Conservation (phyloP, 2,797 vertebrate species). For the Spea hammondii region DNA sequence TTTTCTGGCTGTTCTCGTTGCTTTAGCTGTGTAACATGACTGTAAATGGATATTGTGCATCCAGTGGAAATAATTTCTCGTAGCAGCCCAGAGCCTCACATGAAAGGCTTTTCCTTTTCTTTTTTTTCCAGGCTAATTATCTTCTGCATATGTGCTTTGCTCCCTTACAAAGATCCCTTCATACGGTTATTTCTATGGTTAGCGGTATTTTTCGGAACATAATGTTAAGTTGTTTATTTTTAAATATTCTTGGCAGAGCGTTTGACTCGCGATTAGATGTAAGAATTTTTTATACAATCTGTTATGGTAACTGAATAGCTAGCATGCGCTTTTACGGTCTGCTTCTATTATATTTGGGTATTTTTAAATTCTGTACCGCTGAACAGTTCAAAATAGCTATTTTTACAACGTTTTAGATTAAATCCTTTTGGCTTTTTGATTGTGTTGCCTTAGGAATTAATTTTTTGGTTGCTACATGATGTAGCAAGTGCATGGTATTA, state of each 20-base stretch:
- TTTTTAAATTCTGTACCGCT: too few relatives aligned
- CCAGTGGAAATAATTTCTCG: neutral
- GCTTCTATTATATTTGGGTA: too few relatives aligned
- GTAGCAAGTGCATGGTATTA: too few relatives aligned
- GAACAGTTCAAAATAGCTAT: too few relatives aligned
- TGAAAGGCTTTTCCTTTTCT: neutral
- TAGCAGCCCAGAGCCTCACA: neutral
- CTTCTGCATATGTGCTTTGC: too few relatives aligned
- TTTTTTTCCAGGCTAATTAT: neutral
- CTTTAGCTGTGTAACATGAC: neutral
- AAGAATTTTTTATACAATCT: neutral
- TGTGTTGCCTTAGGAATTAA: too few relatives aligned
- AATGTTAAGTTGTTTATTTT: constrained; percentile 21
- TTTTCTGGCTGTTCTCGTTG: too few relatives aligned
- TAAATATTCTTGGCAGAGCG: constrained; percentile 19
- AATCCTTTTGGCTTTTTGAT: too few relatives aligned
- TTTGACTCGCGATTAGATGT: constrained; percentile 5
- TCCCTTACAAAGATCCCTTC: neutral
- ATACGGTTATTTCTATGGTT: neutral
- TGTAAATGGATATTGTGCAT: neutral
- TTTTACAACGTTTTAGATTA: too few relatives aligned
- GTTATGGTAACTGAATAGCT: too few relatives aligned
- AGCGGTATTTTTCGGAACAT: constrained; percentile 21
- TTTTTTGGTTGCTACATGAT: too few relatives aligned
- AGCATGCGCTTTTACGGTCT: too few relatives aligned